phyloP scores from a whole-genome alignment of 2,113 vertebrate genomes.

The Raja brachyura region DNA sequence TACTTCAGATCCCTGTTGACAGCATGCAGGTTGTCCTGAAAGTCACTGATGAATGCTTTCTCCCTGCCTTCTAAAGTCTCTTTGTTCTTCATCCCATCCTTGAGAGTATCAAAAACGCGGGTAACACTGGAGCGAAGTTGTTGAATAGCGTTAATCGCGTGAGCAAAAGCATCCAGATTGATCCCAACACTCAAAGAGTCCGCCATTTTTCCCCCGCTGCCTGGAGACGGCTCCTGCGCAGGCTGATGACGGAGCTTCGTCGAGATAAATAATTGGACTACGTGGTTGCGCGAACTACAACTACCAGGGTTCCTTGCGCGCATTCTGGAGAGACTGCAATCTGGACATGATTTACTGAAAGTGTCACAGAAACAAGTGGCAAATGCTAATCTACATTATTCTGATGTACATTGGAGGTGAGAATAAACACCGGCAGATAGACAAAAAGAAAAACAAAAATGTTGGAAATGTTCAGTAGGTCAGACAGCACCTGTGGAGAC shows the following conservation, averaged over 20 bases:
- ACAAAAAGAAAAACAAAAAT: no score
- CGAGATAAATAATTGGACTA: not conserved
- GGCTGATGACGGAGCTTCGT: not conserved
- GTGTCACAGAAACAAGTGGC: no score
- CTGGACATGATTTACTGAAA: no score
- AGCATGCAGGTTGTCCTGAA: slow-evolving; percentile 88
- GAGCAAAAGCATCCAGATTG: slow-evolving; percentile 89
- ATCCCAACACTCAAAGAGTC: slow-evolving; percentile 81
- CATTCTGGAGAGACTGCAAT: no score
- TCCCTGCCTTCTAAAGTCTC: slow-evolving; percentile 85
- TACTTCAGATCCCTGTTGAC: slow-evolving; percentile 94
- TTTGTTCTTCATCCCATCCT: slow-evolving; percentile 90
- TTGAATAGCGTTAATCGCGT: slow-evolving; percentile 89
- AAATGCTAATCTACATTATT: not conserved
- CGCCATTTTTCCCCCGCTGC: slow-evolving; percentile 65
- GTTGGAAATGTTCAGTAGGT: no score
- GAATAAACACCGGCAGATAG: not conserved
- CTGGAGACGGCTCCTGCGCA: not conserved
- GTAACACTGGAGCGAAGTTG: slow-evolving; percentile 91
- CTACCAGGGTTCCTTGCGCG: not conserved
- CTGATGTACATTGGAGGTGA: not conserved
- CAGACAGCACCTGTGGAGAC: no score
- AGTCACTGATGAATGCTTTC: slow-evolving; percentile 80
- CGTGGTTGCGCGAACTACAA: not conserved
- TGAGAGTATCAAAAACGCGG: slow-evolving; percentile 88